Percentiles rank a stretch among this genome's conserved stretches.
Evolutionary conservation across 1,140 invertebrate species (phyloP).

Genomic region (Aphelinus certus): DNA sequence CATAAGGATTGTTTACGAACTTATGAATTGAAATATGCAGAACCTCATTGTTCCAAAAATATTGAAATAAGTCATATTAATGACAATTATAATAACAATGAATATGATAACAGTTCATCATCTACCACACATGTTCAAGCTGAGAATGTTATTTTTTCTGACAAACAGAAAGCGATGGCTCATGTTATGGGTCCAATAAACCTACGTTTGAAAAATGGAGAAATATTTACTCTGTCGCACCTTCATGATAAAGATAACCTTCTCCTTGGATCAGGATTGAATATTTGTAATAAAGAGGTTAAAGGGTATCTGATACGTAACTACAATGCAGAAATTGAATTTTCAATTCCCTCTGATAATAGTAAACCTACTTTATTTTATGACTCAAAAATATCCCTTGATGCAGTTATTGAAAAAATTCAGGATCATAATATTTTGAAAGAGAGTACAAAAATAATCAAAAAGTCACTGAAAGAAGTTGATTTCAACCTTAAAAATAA

Average conservation of each 20-base stretch:
- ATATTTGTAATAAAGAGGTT: not conserved
- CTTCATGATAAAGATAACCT: not conserved
- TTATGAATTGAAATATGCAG: not conserved
- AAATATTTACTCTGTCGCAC: not conserved
- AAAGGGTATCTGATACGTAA: conserved; percentile 1
- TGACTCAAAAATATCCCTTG: not conserved
- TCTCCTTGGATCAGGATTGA: not conserved
- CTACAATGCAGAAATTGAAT: not conserved
- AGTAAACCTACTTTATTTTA: not conserved
- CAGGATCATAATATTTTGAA: not conserved
- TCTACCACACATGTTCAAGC: not conserved
- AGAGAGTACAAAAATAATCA: conserved; percentile 14
- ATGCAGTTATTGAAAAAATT: not conserved
- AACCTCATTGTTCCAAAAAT: not conserved
- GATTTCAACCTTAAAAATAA: not conserved
- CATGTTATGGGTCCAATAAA: conserved; percentile 2
- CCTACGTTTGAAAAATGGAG: not conserved
- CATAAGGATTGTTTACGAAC: too few relatives aligned
- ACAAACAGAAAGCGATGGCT: not conserved
- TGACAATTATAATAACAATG: not conserved
- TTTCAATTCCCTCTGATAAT: not conserved
- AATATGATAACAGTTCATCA: not conserved
- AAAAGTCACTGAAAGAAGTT: conserved; percentile 2
- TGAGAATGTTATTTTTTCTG: too few relatives aligned
- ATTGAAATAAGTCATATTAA: not conserved